phyloP scores from a whole-genome alignment of 2,888 invertebrate species.

The Altica lythri region DNA sequence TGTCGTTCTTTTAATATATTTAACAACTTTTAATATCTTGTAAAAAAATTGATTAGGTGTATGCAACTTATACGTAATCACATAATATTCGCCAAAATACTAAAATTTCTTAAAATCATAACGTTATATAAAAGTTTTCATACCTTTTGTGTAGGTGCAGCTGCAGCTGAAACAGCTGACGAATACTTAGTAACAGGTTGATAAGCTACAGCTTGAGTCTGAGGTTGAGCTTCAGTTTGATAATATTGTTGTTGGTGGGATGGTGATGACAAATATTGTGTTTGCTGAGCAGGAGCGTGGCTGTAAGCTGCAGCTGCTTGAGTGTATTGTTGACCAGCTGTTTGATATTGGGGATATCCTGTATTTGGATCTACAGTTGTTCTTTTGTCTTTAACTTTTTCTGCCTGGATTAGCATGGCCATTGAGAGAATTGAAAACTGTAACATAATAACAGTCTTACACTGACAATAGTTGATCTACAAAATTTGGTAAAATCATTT shows the following conservation, averaged over 20 bases:
- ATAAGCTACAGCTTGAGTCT: conserved; percentile 36
- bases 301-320: conserved; percentile 2
- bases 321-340: conserved; percentile 19
- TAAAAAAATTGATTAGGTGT: no score
- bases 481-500: no score
- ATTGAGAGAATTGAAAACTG: conserved; percentile 38
- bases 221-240: conserved; percentile 27
- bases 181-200: conserved; percentile 27
- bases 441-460: no score
- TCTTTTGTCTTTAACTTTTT: conserved; percentile 38
- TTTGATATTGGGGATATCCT: conserved; percentile 22
- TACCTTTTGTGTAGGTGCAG: conserved; percentile 25
- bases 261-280: conserved; percentile 32
- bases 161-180: conserved; percentile 9
- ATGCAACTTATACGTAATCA: not conserved
- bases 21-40: no score
- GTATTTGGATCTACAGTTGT: conserved; percentile 31
- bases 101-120: not conserved
- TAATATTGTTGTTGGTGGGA: conserved; percentile 40
- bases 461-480: no score
- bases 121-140: conserved; percentile 11
- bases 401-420: conserved; percentile 32
- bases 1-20: no score
- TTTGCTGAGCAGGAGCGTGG: conserved; percentile 20
- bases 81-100: not conserved